phyloP scores from a whole-genome alignment of 2,113 vertebrate genomes.

The Cheilinus undulatus region DNA sequence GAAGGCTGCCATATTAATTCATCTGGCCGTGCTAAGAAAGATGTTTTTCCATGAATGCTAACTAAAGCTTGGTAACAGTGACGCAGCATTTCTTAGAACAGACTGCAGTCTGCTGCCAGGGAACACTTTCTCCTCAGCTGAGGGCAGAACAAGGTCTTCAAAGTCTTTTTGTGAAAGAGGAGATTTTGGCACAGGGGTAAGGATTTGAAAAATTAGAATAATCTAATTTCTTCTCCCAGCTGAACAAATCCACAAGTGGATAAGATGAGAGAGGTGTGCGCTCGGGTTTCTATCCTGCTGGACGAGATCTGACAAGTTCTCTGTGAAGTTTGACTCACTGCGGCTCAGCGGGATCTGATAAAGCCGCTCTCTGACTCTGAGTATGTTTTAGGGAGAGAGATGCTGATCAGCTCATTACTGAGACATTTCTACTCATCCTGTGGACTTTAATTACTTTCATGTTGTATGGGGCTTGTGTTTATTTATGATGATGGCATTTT shows the following conservation, averaged over 20 bases:
- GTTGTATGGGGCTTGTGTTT: neutral
- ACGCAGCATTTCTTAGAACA: slow-evolving; percentile 63
- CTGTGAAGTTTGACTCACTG: slow-evolving; percentile 51
- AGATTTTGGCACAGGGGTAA: slow-evolving; percentile 6
- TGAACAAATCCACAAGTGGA: slow-evolving; percentile 38
- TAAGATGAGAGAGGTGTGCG: slow-evolving; percentile 46
- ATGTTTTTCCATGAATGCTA: neutral
- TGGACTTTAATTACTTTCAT: neutral
- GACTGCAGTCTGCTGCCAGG: slow-evolving; percentile 37
- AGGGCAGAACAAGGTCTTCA: slow-evolving; percentile 48
- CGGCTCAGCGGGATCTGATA: slow-evolving; percentile 23
- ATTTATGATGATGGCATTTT: neutral
- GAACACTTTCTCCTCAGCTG: slow-evolving; percentile 39
- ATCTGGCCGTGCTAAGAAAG: slow-evolving; percentile 1
- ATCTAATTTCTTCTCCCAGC: slow-evolving; percentile 21
- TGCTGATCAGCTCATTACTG: slow-evolving; percentile 21
- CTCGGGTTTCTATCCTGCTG: slow-evolving; percentile 3
- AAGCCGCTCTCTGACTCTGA: slow-evolving; percentile 9
- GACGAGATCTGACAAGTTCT: slow-evolving; percentile 47
- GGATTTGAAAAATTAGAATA: slow-evolving; percentile 36
- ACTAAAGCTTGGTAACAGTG: slow-evolving; percentile 49
- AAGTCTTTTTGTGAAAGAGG: slow-evolving; percentile 19
- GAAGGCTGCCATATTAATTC: slow-evolving; percentile 9
- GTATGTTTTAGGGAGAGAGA: slow-evolving; percentile 6
- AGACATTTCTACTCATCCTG: slow-evolving; percentile 2